phyloP scores from a whole-genome alignment of 1,140 invertebrate genomes.

The Tetraneura akinire region DNA sequence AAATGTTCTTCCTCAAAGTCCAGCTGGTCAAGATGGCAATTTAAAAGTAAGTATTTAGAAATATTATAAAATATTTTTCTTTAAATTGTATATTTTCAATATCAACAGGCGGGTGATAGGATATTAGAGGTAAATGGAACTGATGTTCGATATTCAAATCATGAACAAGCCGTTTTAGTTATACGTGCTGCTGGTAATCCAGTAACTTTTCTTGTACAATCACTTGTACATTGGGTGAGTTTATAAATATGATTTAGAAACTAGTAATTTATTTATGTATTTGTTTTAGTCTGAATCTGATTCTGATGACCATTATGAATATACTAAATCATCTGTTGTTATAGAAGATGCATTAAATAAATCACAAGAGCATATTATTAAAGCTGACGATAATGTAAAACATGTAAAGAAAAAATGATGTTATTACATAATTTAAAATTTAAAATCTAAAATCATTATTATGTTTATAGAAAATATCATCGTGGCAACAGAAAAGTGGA shows the following conservation, averaged over 20 bases:
- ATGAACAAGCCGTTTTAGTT: slow-evolving; percentile 93
- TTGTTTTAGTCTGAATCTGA: slow-evolving; percentile 4
- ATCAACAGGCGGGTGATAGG: slow-evolving; percentile 75
- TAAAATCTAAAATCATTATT: neutral
- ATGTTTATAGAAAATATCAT: slow-evolving; percentile 22
- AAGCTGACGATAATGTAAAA: slow-evolving; percentile 38
- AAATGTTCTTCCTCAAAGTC: slow-evolving; percentile 91
- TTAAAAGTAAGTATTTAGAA: slow-evolving; percentile 69
- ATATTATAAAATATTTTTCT: slow-evolving; percentile 32
- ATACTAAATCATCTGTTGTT: neutral
- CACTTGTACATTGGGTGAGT: slow-evolving; percentile 79
- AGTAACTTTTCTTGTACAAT: slow-evolving; percentile 90
- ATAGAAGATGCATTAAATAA: neutral
- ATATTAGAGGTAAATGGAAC: slow-evolving; percentile 91
- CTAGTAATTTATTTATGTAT: neutral
- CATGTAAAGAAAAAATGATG: slow-evolving; percentile 1
- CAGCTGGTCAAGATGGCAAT: slow-evolving; percentile 85
- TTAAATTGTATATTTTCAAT: slow-evolving; percentile 55
- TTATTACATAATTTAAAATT: neutral
- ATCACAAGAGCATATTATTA: neutral
- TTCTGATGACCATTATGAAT: slow-evolving; percentile 7
- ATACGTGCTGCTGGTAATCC: slow-evolving; percentile 89
- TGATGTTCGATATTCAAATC: slow-evolving; percentile 85
- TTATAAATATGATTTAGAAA: neutral
- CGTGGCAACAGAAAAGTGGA: slow-evolving; percentile 40